Base-by-base conservation (phyloP, 2,888 invertebrate species). In the Nemotelus nigrinus region DNA sequence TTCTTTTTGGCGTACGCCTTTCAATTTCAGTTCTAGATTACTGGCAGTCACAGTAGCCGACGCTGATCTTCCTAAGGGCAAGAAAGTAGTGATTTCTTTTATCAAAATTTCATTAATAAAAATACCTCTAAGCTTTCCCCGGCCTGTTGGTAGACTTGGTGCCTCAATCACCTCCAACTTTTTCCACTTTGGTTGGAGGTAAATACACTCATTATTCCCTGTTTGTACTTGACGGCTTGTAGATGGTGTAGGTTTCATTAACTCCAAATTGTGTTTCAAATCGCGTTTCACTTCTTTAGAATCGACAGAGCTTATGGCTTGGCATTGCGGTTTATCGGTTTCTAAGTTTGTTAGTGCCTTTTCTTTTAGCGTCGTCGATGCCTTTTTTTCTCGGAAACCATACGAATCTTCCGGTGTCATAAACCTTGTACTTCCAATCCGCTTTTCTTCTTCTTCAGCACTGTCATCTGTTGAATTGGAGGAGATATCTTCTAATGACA, bases 51-150 rank as follows among this genome's bases (percentile, higher is more conserved):
- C 25, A 25, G 25, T 25, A 25, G 25, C 25, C 25, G 25, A 25
- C 25, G 25, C 25, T 25, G 25, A 25, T 25, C 25, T 25, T 25
- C 25, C 25, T 25, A 25, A 25, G 25, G 25, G 25, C 25, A 25
- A 25, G 25, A 25, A 25, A 25, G 25, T 25, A 25, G 25, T 25
- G 25, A 25, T 25, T 25, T 25, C 25, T 25, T 25, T 25, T 25
- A 25, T 81, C 8, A 72, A 79, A 74, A n/a, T 39, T 3, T 39
- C 45, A 3, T 60, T 60, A 57, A 58, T 45, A 25, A 8, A 44
- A 2, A n/a, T 79, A 80, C 84, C 85, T 78, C 85, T 82, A 8
- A 82, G 68, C 70, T 85, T 86, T 10, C 85, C 86, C n/a, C 82
- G 83, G 10, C 79, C 77, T n/a, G 76, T 81, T 0, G 85, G 84